phyloP scores from a whole-genome alignment of 2,797 vertebrate species.

The Paratrypauchen microcephalus region DNA sequence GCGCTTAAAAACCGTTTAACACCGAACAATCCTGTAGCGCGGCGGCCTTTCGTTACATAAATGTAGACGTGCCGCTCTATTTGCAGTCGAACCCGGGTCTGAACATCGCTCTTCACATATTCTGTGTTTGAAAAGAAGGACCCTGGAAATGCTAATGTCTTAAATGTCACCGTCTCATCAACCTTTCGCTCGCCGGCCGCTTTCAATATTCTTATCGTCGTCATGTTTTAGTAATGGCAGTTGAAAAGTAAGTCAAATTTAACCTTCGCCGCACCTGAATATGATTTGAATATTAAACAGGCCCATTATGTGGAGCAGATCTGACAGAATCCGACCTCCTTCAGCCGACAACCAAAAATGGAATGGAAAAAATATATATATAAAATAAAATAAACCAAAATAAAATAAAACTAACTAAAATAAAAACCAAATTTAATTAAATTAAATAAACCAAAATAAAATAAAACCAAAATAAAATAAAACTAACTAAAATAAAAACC shows the following conservation, averaged over 20 bases:
- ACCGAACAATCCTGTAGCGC: no score
- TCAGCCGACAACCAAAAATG: neutral
- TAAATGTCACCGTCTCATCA: constrained; percentile 88
- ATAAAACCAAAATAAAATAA: no score
- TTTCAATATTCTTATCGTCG: constrained; percentile 87
- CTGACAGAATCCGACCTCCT: constrained; percentile 81
- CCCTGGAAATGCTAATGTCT: constrained; percentile 83
- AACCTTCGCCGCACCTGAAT: constrained; percentile 84
- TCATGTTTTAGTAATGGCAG: constrained; percentile 86
- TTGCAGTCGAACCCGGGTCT: neutral
- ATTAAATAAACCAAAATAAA: no score
- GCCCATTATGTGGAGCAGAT: constrained; percentile 86
- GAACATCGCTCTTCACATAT: constrained; percentile 74
- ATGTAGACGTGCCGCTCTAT: neutral
- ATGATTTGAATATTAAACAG: constrained; percentile 86
- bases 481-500: no score
- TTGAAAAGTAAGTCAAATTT: constrained; percentile 87
- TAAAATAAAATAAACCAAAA: no score
- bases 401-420: neutral
- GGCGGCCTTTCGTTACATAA: no score
- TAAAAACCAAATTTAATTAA: no score
- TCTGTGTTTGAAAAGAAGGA: constrained; percentile 72
- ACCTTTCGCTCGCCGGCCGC: constrained; percentile 80
- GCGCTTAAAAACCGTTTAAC: no score
- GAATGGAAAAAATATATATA: neutral